Evolutionary conservation across 2,888 invertebrate species (phyloP), one percentile per base, ranked within the genome.

Genomic region (Ophion slaviceki): DNA sequence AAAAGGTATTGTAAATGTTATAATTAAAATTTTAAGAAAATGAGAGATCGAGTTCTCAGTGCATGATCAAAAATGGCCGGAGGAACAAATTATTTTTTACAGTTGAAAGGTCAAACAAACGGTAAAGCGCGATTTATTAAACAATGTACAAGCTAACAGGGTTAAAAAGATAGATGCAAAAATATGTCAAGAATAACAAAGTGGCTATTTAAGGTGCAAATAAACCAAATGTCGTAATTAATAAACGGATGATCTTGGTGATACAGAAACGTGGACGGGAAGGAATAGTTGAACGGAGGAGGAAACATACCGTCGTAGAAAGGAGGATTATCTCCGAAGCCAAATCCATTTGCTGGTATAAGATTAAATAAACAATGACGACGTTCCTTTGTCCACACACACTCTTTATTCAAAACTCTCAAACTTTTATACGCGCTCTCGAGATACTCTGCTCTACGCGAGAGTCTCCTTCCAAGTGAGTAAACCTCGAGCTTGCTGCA

Each of bases 121-220:
- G 36, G 36, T 36, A 36, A 36, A 36, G 36, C 36, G 36, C 62
- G 28, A 62, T 62, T 28, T 62, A 62, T 28, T 62, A 62, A 62
- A 62, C 24, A 62, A 62, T 62, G 11, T 61, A 61, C 24, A 62
- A 28, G 28, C 28, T 62, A 62, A 62, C 28, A 62, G 24, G 28
- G 28, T 62, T 62, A 28, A 28, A 62, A 62, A 62, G 11, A 62
- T 62, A 62, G 62, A 62, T 28, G 62, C 62, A 28, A 62, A 62
- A 62, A 62, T 28, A 62, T 62, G 28, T 62, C 11, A 62, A 62
- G 62, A 62, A 62, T 28, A 62, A 62, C 11, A 62, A 62, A 62
- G 28, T 62, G 28, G 28, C 28, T 62, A 62, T 62, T 28, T 11
- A 11, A 11, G 28, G 10, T 24, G 62, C 14, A 62, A 61, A 61